Evolutionary conservation across 2,797 vertebrate species (phyloP).

Genomic region (Danio tinwini): DNA sequence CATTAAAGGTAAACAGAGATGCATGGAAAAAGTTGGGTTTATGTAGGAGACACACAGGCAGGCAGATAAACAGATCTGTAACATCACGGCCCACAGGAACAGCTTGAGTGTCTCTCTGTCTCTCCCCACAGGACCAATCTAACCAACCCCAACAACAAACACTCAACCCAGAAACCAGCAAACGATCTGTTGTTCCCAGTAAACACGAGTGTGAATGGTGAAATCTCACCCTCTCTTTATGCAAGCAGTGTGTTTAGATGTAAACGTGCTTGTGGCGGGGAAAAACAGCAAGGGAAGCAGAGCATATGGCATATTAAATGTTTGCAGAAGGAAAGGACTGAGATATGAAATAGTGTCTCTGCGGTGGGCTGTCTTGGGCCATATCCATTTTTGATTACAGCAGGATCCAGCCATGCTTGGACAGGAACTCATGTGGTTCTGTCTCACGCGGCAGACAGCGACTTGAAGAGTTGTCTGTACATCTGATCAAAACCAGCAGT

Average conservation of each 20-base stretch:
- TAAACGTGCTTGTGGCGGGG: not conserved
- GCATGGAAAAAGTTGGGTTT: not conserved
- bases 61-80: conserved; percentile 18
- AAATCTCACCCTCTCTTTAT: conserved; percentile 13
- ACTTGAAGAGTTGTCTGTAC: not conserved
- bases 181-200: not conserved
- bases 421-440: not conserved
- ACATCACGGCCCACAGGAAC: not conserved
- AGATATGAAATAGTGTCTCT: conserved; percentile 5
- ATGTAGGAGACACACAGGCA: not conserved
- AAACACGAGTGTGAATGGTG: conserved; percentile 25
- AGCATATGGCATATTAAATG: conserved; percentile 33
- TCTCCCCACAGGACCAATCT: not conserved
- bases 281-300: conserved; percentile 15
- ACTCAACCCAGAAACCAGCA: not conserved
- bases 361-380: not conserved
- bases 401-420: conserved; percentile 7
- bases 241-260: not conserved
- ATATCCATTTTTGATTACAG: conserved; percentile 5
- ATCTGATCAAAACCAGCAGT: conserved; percentile 1
- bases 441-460: not conserved
- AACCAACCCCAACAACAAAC: not conserved
- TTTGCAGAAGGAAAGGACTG: conserved; percentile 1
- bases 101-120: not conserved
- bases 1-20: too few species aligned